phyloP scores from a whole-genome alignment of 2,113 vertebrate species.

The Rhynchomys soricoides region DNA sequence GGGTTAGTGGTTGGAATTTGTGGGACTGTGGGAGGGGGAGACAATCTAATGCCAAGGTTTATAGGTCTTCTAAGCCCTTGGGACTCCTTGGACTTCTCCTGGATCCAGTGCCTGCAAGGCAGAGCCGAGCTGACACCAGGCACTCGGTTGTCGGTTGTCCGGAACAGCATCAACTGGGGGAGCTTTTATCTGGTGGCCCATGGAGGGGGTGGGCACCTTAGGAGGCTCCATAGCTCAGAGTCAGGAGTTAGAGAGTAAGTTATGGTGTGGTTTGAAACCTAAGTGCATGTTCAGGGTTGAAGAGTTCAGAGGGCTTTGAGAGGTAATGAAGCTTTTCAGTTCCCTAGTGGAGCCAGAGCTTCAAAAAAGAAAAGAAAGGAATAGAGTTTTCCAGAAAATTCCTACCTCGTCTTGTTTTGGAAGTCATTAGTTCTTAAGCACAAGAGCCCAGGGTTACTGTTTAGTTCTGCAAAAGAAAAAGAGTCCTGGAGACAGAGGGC shows the following conservation, averaged over 20 bases:
- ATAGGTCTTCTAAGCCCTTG: neutral
- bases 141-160: no score
- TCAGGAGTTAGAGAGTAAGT: neutral
- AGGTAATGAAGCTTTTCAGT: neutral
- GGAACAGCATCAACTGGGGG: neutral
- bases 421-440: neutral
- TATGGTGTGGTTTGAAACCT: neutral
- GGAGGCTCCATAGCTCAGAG: neutral
- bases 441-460: neutral
- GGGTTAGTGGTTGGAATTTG: neutral
- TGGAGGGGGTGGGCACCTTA: neutral
- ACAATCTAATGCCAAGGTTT: neutral
- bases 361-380: neutral
- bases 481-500: neutral
- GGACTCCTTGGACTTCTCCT: neutral
- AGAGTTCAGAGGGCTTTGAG: neutral
- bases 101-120: neutral
- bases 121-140: neutral
- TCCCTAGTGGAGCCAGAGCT: neutral
- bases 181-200: neutral
- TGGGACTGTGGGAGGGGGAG: neutral
- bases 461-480: neutral
- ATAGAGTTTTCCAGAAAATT: neutral
- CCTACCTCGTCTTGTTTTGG: neutral
- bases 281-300: neutral